These are phyloP conservation scores for Epicauta chinensis DNA, from an alignment of 1,140 invertebrate species.

Conservation along the genomic window DNA sequence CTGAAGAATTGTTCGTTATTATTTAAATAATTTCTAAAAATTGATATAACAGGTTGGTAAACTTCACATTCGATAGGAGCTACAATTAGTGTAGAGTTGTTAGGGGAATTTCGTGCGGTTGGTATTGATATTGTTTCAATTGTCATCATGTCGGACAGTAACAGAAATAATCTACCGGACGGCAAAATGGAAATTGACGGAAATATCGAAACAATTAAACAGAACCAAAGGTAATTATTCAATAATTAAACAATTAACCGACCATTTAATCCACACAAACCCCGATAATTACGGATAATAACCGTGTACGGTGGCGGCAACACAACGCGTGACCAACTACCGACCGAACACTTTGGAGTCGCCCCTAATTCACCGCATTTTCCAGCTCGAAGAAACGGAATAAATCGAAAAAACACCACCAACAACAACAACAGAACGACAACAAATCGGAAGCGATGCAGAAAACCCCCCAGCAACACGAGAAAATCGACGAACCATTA, in stretches of 20 bases:
- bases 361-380: neutral
- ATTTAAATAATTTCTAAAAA: too few relatives aligned
- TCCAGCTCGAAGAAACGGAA: conserved; percentile 26
- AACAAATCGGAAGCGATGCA: conserved; percentile 18
- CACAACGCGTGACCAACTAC: neutral
- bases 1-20: too few relatives aligned
- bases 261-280: too few relatives aligned
- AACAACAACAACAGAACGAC: conserved; percentile 25
- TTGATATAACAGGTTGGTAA: too few relatives aligned
- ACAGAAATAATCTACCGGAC: conserved; percentile 15
- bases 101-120: neutral
- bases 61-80: too few relatives aligned
- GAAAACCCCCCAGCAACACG: conserved; percentile 4
- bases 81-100: neutral
- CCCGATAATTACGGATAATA: neutral
- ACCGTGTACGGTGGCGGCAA: neutral
- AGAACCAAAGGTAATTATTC: conserved; percentile 15
- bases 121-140: neutral
- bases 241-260: neutral
- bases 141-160: conserved; percentile 21
- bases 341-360: neutral
- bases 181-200: conserved; percentile 13
- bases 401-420: conserved; percentile 8
- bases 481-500: conserved; percentile 2
- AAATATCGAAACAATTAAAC: conserved; percentile 14